Conservation (phyloP, 2,888 invertebrate species). For the Kryphioiulus occultus region DNA sequence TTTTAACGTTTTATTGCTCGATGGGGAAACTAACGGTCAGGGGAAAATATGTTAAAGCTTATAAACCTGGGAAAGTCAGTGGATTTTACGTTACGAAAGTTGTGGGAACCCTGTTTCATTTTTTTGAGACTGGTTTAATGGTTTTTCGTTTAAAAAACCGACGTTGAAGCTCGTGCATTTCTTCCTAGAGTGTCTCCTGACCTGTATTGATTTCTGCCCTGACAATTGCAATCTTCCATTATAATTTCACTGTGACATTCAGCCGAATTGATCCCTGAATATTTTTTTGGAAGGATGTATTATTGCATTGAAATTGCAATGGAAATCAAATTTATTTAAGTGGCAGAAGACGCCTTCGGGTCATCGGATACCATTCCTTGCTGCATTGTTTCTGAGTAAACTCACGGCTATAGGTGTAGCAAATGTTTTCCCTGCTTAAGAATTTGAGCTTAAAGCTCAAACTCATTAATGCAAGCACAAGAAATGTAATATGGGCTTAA, state of each 20-base stretch:
- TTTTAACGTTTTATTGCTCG: too few species aligned
- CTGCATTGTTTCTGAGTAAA: not conserved
- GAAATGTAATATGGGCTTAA: not conserved
- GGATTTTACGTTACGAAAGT: too few species aligned
- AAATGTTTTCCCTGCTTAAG: not conserved
- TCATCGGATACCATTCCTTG: not conserved
- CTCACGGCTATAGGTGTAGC: not conserved
- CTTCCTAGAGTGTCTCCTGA: not conserved
- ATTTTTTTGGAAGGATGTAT: not conserved
- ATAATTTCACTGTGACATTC: not conserved
- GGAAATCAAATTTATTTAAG: not conserved
- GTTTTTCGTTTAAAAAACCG: too few species aligned
- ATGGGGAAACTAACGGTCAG: too few species aligned
- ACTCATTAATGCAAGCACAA: not conserved
- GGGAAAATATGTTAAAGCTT: too few species aligned
- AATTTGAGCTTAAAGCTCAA: not conserved
- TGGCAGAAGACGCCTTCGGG: not conserved
- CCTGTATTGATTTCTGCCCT: not conserved
- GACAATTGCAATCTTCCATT: not conserved
- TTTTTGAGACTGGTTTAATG: too few species aligned
- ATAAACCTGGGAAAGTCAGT: too few species aligned
- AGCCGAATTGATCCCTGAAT: too few species aligned
- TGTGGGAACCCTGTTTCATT: too few species aligned
- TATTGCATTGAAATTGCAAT: not conserved
- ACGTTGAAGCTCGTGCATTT: not conserved